Conservation (phyloP, 2,797 vertebrate genomes). For the Discoglossus pictus region DNA sequence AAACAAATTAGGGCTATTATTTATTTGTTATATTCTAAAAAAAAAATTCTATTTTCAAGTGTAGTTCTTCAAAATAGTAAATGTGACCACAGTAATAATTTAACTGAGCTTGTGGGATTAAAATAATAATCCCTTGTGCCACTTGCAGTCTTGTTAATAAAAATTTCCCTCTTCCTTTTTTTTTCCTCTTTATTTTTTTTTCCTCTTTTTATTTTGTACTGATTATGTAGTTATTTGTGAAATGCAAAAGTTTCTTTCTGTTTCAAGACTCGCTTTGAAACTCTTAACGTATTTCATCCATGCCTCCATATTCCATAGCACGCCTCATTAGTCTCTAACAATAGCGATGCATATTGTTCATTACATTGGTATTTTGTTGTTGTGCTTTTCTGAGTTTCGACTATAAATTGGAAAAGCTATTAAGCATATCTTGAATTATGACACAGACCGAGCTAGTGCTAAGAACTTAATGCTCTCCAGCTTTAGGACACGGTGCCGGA, state of each 20-base stretch:
- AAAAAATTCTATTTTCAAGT: no score
- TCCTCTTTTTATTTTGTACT: no score
- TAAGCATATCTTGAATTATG: conserved; percentile 39
- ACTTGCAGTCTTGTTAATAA: conserved; percentile 21
- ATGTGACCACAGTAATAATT: no score
- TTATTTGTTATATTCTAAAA: no score
- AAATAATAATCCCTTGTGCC: no score
- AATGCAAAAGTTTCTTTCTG: conserved; percentile 6
- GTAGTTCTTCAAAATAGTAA: no score
- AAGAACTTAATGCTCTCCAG: conserved; percentile 14
- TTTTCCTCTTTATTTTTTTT: neutral
- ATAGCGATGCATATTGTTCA: conserved; percentile 37
- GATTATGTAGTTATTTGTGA: neutral
- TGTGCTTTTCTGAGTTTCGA: conserved; percentile 34
- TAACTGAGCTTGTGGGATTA: no score
- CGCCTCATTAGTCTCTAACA: conserved; percentile 43
- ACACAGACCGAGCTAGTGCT: conserved; percentile 5
- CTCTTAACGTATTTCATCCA: conserved; percentile 2
- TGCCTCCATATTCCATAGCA: conserved; percentile 9
- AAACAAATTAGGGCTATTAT: no score
- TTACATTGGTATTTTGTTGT: conserved; percentile 41
- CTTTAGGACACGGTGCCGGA: neutral
- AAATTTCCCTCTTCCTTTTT: neutral
- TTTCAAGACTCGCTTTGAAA: conserved; percentile 8
- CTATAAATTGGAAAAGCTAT: conserved; percentile 37